Evolutionary conservation across 2,797 vertebrate genomes (phyloP).

Genomic region (Miichthys miiuy): DNA sequence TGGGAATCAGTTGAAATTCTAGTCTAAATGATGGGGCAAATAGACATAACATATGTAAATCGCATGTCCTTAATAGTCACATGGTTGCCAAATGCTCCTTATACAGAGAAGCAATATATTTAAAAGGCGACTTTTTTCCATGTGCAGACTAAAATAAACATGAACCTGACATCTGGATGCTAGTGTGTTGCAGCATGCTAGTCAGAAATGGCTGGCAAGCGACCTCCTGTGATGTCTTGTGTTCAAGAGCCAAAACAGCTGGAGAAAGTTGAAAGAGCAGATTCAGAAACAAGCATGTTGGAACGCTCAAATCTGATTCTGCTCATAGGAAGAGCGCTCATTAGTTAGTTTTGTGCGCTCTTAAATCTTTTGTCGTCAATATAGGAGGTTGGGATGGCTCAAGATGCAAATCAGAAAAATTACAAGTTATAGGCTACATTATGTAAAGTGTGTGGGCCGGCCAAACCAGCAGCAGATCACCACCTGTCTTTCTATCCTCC

Average conservation of each 20-base stretch:
- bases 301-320: background rate
- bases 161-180: background rate
- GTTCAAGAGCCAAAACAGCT: background rate
- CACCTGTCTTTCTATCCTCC: slow-evolving; percentile 32
- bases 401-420: slow-evolving; percentile 16
- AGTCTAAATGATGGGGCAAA: background rate
- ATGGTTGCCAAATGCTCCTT: no score
- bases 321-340: background rate
- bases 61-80: background rate
- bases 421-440: slow-evolving; percentile 4
- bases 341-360: background rate
- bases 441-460: background rate
- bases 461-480: slow-evolving; percentile 19
- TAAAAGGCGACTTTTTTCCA: background rate
- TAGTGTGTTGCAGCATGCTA: background rate
- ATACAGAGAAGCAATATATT: background rate
- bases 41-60: background rate
- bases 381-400: background rate
- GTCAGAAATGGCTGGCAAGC: background rate
- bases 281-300: background rate
- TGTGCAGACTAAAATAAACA: background rate
- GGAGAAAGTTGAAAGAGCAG: background rate
- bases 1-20: background rate
- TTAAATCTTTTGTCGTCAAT: background rate
- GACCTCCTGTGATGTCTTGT: background rate